These are phyloP conservation scores for Scarus forsteni DNA, from an alignment of 2,797 vertebrate genomes.

Conservation along the genomic window DNA sequence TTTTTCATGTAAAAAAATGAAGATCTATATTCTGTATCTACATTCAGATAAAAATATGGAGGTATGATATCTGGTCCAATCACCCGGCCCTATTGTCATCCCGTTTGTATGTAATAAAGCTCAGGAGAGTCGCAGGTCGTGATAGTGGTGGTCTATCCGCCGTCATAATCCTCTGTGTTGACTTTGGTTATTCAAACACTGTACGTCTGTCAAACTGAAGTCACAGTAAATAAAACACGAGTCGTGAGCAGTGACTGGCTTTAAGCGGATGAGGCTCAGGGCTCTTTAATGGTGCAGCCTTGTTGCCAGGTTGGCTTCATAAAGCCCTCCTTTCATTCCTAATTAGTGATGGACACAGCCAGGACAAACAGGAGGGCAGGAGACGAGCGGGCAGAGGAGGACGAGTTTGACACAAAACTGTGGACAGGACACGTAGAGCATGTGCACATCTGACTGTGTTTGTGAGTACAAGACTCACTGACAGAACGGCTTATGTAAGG, in stretches of 20 bases:
- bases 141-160: neutral
- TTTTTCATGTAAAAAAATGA: too few species aligned
- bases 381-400: slow-evolving; percentile 18
- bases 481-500: neutral
- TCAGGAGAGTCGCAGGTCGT: neutral
- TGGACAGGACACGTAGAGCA: slow-evolving; percentile 12
- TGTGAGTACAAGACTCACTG: slow-evolving; percentile 3
- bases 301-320: slow-evolving; percentile 67
- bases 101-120: neutral
- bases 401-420: slow-evolving; percentile 42
- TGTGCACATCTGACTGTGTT: slow-evolving; percentile 7
- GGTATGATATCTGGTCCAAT: too few species aligned
- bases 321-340: slow-evolving; percentile 76
- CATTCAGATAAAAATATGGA: too few species aligned
- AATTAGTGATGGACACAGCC: slow-evolving; percentile 66
- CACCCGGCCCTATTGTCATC: too few species aligned
- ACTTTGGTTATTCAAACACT: slow-evolving; percentile 37
- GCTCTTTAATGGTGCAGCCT: slow-evolving; percentile 62
- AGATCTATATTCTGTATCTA: too few species aligned
- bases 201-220: slow-evolving; percentile 62
- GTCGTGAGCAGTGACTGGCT: slow-evolving; percentile 68
- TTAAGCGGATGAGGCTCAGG: slow-evolving; percentile 37
- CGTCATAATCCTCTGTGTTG: slow-evolving; percentile 11
- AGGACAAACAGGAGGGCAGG: slow-evolving; percentile 50
- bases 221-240: slow-evolving; percentile 75